Evolutionary conservation across 2,113 vertebrate species (phyloP), one percentile per base, ranked within the genome.

Genomic region (Nymphicus hollandicus): DNA sequence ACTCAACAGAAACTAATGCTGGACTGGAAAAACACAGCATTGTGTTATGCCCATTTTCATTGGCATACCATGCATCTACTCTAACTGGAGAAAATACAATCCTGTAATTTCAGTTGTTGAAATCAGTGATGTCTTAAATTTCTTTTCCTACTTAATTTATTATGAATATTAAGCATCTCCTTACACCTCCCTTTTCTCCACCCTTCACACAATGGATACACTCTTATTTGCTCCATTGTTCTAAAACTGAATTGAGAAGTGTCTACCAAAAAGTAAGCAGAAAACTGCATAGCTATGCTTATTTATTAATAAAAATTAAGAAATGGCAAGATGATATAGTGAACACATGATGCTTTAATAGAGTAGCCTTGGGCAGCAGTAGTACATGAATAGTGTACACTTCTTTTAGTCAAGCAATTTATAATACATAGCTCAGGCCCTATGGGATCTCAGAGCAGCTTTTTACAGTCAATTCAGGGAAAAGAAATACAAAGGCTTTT

Each of bases 221-320:
- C 14, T 49, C 64, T 53, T 49, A 44, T 58, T 71, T 86, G 29
- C 8, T 22, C 8, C 13, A 1, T 46, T 83, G 88, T 22, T 60
- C 16, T 12, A 41, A 89, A 89, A 61, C 16, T 9, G 3, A 87
- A 82, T 35, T 8, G 14, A 82, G 28, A 47, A 46, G 6, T 37
- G 27, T 22, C 22, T 35, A 43, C 85, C n/a, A 60, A 85, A 63
- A 50, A 82, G n/a, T 2, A 39, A 31, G 31, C 44, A 92, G 76
- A 55, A 43, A 86, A 25, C 47, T 65, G 20, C 58, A 79, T 2
- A 81, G 43, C 35, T 61, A 4, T 70, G 28, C 22, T 92, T 74
- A 91, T 93, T 95, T 95, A 86, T 90, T 93, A 95, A 88, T 64
- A 83, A 83, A 89, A 96, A 94, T 95, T 81, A 97, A 79, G 29